Evolutionary conservation across 2,113 vertebrate genomes (phyloP).

Genomic region (Percopsis transmontana): DNA sequence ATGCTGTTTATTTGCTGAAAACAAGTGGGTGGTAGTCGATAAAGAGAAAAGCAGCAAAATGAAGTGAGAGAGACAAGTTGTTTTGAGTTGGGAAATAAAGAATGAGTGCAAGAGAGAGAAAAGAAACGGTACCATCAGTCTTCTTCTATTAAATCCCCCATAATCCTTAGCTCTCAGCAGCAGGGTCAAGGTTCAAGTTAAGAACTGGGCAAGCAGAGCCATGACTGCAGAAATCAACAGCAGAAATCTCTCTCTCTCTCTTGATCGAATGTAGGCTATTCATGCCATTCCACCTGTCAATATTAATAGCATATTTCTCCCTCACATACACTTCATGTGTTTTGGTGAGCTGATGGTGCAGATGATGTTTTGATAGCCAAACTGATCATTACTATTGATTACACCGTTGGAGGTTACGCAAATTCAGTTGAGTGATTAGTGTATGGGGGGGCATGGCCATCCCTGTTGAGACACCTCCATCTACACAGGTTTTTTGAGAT

Average conservation of each 20-base stretch:
- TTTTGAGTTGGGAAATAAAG: too few species aligned
- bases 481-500: too few species aligned
- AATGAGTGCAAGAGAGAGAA: background rate
- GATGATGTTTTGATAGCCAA: background rate
- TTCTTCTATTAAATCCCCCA: background rate
- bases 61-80: too few species aligned
- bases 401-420: background rate
- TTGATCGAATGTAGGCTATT: background rate
- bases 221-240: too few species aligned
- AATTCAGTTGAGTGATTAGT: background rate
- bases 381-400: constrained; percentile 23
- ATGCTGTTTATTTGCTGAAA: too few species aligned
- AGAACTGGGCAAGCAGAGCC: background rate
- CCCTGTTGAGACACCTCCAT: too few species aligned
- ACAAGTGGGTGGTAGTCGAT: too few species aligned
- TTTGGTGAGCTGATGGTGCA: too few species aligned
- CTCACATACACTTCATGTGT: background rate
- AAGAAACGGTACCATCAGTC: background rate
- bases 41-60: too few species aligned
- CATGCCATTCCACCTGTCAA: constrained; percentile 12
- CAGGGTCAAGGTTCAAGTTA: constrained; percentile 22
- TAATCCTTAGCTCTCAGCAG: background rate
- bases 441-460: background rate
- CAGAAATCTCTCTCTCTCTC: background rate
- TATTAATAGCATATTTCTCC: background rate